Percentiles rank a stretch among this genome's conserved stretches.
These are phyloP conservation scores for Myotis pilosus DNA, from an alignment of 2,797 vertebrate genomes.

Conservation along the genomic window DNA sequence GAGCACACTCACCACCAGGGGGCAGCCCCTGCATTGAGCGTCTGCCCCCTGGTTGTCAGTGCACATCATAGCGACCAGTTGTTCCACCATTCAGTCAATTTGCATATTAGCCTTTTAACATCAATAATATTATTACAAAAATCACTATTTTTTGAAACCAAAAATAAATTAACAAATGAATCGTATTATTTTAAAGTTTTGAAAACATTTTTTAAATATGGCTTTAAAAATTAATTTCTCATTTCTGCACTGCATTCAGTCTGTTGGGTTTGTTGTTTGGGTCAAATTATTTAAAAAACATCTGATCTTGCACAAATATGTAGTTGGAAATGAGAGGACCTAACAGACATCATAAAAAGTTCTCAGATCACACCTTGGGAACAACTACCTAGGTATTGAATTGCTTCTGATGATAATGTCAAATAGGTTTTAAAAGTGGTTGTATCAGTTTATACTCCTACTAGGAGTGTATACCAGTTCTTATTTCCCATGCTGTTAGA, in stretches of 20 bases:
- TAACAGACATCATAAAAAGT: not conserved
- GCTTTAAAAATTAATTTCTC: not conserved
- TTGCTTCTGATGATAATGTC: not conserved
- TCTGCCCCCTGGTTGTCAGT: too few species aligned
- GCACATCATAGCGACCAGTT: too few species aligned
- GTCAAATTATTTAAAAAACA: slow-evolving; percentile 19
- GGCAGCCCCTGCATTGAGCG: too few species aligned
- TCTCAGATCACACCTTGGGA: slow-evolving; percentile 10
- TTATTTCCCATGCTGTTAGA: not conserved
- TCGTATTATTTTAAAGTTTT: not conserved
- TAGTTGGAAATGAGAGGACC: not conserved
- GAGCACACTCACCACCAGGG: too few species aligned
- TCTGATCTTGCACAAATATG: not conserved
- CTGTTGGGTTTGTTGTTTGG: slow-evolving; percentile 11
- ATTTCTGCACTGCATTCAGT: not conserved
- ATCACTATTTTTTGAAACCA: not conserved
- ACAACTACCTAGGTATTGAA: not conserved
- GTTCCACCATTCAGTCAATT: too few species aligned
- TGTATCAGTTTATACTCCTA: not conserved
- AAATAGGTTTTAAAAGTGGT: not conserved
- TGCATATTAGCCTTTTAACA: too few species aligned
- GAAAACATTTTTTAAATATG: not conserved
- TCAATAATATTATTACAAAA: not conserved
- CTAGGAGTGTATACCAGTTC: not conserved
- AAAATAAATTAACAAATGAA: not conserved